Conservation (phyloP, 2,113 vertebrate genomes). For the Chloropsis cyanopogon region DNA sequence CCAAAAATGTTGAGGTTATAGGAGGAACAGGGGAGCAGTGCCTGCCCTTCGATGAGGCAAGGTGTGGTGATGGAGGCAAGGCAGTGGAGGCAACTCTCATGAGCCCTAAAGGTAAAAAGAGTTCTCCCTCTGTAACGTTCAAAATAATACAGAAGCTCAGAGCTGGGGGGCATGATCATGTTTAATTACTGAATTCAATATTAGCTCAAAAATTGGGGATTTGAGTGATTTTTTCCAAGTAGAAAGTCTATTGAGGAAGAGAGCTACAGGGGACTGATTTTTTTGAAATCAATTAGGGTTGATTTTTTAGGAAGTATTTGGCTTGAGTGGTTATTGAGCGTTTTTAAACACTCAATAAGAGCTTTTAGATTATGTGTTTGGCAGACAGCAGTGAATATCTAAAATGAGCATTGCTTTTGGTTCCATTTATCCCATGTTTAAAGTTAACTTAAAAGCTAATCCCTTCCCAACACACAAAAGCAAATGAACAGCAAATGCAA, state of each 20-base stretch:
- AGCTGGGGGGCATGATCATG: neutral
- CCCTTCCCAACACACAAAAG: neutral
- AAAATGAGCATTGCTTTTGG: neutral
- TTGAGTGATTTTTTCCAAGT: neutral
- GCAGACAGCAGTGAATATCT: neutral
- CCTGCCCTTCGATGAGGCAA: conserved; percentile 92
- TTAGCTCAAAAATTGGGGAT: neutral
- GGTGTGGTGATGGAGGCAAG: conserved; percentile 95
- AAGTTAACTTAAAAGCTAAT: neutral
- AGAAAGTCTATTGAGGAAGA: neutral
- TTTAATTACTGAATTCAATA: neutral
- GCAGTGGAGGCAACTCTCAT: conserved; percentile 92
- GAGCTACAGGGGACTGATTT: neutral
- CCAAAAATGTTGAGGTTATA: conserved; percentile 87
- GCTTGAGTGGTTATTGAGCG: neutral
- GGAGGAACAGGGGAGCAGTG: conserved; percentile 96
- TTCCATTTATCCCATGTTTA: neutral
- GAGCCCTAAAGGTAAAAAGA: conserved; percentile 90
- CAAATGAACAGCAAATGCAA: neutral
- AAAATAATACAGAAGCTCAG: neutral
- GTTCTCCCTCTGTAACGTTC: neutral
- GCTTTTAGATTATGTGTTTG: neutral
- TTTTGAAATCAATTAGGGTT: neutral
- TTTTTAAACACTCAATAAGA: neutral
- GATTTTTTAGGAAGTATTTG: conserved; percentile 14